Conservation (phyloP, 2,888 invertebrate species). For the Latrodectus elegans region DNA sequence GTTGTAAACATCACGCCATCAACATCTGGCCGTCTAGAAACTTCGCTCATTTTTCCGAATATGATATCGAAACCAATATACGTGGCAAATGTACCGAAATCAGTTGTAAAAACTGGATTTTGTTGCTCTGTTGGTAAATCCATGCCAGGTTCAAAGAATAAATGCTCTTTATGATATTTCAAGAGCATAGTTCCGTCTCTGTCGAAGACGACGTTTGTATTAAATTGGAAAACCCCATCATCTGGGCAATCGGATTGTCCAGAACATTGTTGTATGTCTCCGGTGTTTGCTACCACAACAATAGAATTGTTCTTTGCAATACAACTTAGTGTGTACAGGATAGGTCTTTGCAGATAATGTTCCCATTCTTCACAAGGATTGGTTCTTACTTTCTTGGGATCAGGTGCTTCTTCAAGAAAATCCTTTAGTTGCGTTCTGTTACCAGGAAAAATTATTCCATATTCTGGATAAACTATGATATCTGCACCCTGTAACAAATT, state of each 20-base stretch:
- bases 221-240: constrained; percentile 75
- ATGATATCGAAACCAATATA: constrained; percentile 89
- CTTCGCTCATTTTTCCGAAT: constrained; percentile 81
- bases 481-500: constrained; percentile 72
- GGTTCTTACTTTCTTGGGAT: constrained; percentile 12
- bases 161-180: constrained; percentile 77
- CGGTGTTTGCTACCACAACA: constrained; percentile 83
- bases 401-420: constrained; percentile 58
- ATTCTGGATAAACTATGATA: constrained; percentile 74
- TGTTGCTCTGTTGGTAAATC: constrained; percentile 71
- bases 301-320: constrained; percentile 79
- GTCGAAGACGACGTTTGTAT: constrained; percentile 87
- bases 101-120: constrained; percentile 80
- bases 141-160: constrained; percentile 73
- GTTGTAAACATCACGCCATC: constrained; percentile 82
- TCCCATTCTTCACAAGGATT: constrained; percentile 46
- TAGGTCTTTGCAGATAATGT: constrained; percentile 67
- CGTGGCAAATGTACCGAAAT: constrained; percentile 86
- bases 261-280: constrained; percentile 80
- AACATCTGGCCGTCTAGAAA: constrained; percentile 78
- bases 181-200: constrained; percentile 82
- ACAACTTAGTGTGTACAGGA: constrained; percentile 76
- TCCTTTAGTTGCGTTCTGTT: constrained; percentile 26
- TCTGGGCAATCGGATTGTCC: constrained; percentile 78
- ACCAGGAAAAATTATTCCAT: constrained; percentile 72